Evolutionary conservation across 92 coral and sea anemone genomes (phyloP).

Genomic region (Epizoanthus rinbou): DNA sequence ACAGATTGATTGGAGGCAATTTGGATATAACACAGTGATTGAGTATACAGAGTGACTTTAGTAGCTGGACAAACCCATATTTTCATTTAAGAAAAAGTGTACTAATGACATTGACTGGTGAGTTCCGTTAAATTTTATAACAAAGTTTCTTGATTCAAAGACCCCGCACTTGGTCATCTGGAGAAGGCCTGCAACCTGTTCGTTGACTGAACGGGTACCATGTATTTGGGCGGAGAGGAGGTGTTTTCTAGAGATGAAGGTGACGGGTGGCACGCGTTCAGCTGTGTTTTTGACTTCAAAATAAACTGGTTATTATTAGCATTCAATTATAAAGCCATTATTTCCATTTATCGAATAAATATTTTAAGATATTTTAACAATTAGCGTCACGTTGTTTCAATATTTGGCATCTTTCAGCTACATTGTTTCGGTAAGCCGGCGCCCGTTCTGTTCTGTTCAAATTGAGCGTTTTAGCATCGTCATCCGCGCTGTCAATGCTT

Average conservation of each 20-base stretch:
- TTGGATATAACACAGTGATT: too few relatives aligned
- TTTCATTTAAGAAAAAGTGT: too few relatives aligned
- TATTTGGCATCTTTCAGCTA: background rate
- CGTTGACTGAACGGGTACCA: conserved; percentile 3
- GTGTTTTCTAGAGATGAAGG: background rate
- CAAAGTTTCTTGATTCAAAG: background rate
- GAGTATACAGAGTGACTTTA: too few relatives aligned
- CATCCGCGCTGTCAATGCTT: background rate
- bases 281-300: background rate
- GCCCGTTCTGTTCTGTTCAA: background rate
- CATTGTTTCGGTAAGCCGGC: background rate
- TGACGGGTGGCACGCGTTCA: background rate
- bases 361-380: conserved; percentile 12
- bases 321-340: conserved; percentile 9
- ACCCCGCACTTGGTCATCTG: background rate
- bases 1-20: too few relatives aligned
- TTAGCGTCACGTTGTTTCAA: conserved; percentile 24
- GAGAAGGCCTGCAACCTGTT: background rate
- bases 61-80: too few relatives aligned
- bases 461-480: background rate
- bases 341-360: conserved; percentile 24
- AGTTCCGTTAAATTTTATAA: too few relatives aligned
- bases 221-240: background rate
- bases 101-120: too few relatives aligned
- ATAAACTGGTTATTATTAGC: conserved; percentile 13